Evolutionary conservation across 2,888 invertebrate species (phyloP).

Genomic region (Alviniconcha strummeri): DNA sequence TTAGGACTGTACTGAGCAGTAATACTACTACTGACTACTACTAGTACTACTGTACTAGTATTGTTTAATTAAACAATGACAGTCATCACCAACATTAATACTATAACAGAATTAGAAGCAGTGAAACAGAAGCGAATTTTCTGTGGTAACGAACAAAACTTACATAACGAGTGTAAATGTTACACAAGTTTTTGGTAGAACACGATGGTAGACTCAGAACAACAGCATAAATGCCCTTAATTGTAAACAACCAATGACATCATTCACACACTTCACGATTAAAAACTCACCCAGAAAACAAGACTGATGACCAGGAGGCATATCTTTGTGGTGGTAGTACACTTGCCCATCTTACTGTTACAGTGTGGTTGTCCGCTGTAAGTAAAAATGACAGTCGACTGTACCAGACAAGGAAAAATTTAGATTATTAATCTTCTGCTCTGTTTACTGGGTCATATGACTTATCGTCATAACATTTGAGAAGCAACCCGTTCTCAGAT

Average conservation of each 20-base stretch:
- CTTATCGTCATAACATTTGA: not conserved
- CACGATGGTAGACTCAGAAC: too few relatives aligned
- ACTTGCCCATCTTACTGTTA: conserved; percentile 20
- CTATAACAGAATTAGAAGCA: too few relatives aligned
- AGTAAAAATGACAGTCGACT: not conserved
- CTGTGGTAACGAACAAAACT: too few relatives aligned
- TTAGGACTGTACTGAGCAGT: too few relatives aligned
- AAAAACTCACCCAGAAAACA: conserved; percentile 33
- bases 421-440: not conserved
- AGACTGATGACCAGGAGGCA: conserved; percentile 30
- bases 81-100: too few relatives aligned
- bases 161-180: too few relatives aligned
- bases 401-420: not conserved
- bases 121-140: too few relatives aligned
- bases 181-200: too few relatives aligned
- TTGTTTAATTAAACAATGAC: too few relatives aligned
- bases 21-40: too few relatives aligned
- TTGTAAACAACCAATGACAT: conserved; percentile 5
- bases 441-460: conserved; percentile 30
- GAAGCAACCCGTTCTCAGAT: conserved; percentile 1
- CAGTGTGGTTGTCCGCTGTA: not conserved
- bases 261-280: not conserved
- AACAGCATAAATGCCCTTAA: too few relatives aligned
- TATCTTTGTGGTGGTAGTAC: conserved; percentile 33
- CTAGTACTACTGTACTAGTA: too few relatives aligned